Conservation (phyloP, 92 coral and sea anemone genomes). For the Blastomussa wellsi region DNA sequence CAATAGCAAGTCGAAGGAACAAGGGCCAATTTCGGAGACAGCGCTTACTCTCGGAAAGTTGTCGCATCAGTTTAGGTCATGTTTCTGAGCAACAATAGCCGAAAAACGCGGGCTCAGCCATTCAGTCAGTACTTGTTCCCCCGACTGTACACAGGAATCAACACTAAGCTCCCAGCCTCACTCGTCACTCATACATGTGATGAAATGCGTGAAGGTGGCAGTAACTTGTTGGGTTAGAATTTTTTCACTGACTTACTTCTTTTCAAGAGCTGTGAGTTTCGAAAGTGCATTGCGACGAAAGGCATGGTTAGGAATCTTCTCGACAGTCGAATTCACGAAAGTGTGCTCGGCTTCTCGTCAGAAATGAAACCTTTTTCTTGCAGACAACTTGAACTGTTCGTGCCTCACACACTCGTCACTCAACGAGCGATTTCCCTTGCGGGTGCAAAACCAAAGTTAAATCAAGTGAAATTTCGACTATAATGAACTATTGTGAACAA, state of each 20-base stretch:
- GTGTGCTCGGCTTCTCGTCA: neutral
- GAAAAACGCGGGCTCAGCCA: neutral
- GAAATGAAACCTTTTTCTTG: no score
- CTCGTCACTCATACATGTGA: neutral
- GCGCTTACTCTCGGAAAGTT: neutral
- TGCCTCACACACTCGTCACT: neutral
- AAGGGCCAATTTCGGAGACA: neutral
- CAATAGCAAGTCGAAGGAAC: constrained; percentile 16
- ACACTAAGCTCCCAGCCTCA: constrained; percentile 8
- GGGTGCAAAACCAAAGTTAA: neutral
- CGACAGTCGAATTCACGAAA: neutral
- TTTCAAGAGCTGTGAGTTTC: neutral
- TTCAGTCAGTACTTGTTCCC: constrained; percentile 7
- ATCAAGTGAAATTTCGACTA: neutral
- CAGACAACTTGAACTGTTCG: neutral
- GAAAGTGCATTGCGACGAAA: neutral
- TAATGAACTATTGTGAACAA: neutral
- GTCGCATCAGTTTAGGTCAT: neutral
- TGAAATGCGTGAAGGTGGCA: neutral
- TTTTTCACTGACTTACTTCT: neutral
- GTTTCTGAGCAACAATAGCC: neutral
- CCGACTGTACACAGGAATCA: neutral
- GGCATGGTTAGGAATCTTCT: neutral
- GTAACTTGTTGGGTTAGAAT: neutral
- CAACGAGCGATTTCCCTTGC: neutral